Conservation (phyloP, 2,797 vertebrate genomes). For the Manis crassicaudata region DNA sequence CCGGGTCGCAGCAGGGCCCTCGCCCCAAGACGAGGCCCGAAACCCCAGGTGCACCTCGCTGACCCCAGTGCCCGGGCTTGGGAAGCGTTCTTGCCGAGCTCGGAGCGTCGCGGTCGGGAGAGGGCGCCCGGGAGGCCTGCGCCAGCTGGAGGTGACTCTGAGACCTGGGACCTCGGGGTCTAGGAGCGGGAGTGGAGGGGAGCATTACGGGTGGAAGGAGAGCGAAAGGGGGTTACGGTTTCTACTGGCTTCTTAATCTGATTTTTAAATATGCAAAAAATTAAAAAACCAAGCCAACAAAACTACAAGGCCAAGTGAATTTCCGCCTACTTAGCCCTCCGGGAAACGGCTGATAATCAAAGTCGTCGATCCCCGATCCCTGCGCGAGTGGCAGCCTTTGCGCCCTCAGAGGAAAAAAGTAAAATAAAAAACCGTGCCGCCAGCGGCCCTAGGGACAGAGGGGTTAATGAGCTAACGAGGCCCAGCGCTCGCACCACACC, state of each 20-base stretch:
- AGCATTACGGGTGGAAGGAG: fast-evolving
- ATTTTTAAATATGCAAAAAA: background rate
- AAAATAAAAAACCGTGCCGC: slow-evolving; percentile 58
- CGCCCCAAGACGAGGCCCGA: background rate
- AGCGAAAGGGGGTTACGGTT: background rate
- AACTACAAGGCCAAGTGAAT: slow-evolving; percentile 45
- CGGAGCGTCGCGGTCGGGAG: slow-evolving; percentile 45
- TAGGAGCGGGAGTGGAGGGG: background rate
- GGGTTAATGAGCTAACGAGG: slow-evolving; percentile 90
- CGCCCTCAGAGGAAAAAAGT: background rate
- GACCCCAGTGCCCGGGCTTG: background rate
- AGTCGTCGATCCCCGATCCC: slow-evolving; percentile 6
- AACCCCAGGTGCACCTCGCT: background rate
- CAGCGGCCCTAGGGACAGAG: slow-evolving; percentile 82
- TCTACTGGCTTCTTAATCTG: slow-evolving; percentile 23
- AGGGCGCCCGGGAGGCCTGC: slow-evolving; percentile 77
- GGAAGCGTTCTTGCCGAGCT: background rate
- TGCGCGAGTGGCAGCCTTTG: background rate
- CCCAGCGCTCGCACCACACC: slow-evolving; percentile 87
- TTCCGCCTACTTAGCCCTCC: slow-evolving; percentile 28
- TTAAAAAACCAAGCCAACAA: background rate
- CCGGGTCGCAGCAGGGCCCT: background rate
- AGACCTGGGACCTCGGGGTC: background rate
- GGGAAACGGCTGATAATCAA: slow-evolving; percentile 34
- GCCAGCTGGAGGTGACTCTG: background rate